phyloP scores from a whole-genome alignment of 2,797 vertebrate genomes.

The Spheniscus humboldti region DNA sequence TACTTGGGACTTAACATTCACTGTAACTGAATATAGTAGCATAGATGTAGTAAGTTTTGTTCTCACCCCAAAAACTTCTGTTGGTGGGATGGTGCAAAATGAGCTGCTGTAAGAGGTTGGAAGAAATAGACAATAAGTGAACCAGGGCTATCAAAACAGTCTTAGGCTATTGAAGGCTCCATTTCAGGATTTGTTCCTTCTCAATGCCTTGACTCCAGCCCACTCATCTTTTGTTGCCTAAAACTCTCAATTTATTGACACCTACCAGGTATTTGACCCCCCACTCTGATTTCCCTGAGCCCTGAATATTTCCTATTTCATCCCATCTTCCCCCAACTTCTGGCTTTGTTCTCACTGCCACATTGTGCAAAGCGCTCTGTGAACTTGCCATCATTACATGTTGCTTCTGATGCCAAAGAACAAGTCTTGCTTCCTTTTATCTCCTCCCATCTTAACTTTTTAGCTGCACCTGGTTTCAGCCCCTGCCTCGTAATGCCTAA shows the following conservation, averaged over 20 bases:
- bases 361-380: neutral
- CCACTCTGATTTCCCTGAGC: neutral
- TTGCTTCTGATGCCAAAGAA: neutral
- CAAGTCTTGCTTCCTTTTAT: neutral
- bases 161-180: neutral
- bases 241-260: neutral
- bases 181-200: neutral
- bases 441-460: neutral
- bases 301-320: neutral
- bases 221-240: neutral
- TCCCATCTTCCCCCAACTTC: neutral
- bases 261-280: neutral
- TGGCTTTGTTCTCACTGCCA: neutral
- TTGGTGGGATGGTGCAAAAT: neutral
- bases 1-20: neutral
- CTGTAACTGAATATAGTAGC: neutral
- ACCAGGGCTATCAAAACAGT: neutral
- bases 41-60: neutral
- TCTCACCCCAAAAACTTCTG: neutral
- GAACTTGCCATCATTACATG: neutral
- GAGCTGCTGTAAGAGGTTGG: neutral
- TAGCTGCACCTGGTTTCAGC: neutral
- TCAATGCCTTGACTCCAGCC: neutral
- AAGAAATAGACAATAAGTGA: neutral
- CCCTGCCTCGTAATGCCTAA: neutral